Base-by-base conservation (phyloP, 2,888 invertebrate genomes). In the Eupithecia inturbata region DNA sequence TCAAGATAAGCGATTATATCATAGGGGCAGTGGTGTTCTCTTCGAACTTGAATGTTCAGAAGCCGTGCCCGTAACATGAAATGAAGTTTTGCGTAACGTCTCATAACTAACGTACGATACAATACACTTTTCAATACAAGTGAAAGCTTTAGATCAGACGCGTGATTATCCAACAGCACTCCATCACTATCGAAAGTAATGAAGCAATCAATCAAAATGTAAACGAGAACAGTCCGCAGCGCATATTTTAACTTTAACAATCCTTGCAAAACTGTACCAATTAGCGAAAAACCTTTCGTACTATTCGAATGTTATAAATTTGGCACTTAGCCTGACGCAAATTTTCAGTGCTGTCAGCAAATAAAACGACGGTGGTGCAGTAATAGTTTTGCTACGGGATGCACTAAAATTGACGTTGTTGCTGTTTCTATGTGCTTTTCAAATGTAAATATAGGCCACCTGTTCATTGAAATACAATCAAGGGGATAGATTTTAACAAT, bases 211-310 rank as follows among this genome's bases (percentile, higher is more conserved):
- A 92, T 93, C 92, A 91, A 90, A 91, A 92, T 92, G 92, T 90
- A 88, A 92, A 93, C 91, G 91, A 91, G 91, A 92, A 90, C 92
- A 89, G 86, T 91, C 92, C 88, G 92, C 91, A 91, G 89, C 83
- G 94, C 91, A 94, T 94, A 94, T 93, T 94, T 94, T 94, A 94
- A 92, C 93, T 92, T 92, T 93, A 94, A 93, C 94, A 92, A 92
- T 93, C 93, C 94, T 92, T 91, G 87, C 88, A 85, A 87, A 87
- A 88, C 90, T 89, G 85, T 89, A 93, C 91, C 94, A 94, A 94
- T 94, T 94, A 94, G 92, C 83, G 92, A 90, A 92, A 93, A 94
- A 92, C 92, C 91, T 91, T 90, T 87, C 87, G 86, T 89, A 89
- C 87, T 89, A 89, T 90, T 79, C 88, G 91, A 89, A 91, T 91